Evolutionary conservation across 2,113 vertebrate genomes (phyloP).

Genomic region (Tursiops truncatus): DNA sequence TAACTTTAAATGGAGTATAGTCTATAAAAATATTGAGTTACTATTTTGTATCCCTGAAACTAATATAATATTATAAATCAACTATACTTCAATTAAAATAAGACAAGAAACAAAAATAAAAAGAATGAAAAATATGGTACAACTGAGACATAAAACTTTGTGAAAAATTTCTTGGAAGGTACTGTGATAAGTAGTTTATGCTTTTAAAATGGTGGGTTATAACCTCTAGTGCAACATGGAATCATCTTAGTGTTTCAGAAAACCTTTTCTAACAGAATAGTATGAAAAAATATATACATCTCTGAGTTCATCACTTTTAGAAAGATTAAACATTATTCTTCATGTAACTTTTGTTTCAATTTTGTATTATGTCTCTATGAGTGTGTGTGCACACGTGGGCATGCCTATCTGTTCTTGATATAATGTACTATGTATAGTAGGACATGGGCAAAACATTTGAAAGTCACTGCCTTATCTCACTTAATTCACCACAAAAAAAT

Average conservation of each 20-base stretch:
- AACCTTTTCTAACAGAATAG: background rate
- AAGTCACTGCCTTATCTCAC: background rate
- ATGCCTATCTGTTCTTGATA: background rate
- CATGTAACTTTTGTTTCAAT: background rate
- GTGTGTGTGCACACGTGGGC: rapidly evolving
- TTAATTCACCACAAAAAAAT: background rate
- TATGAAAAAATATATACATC: background rate
- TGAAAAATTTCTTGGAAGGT: background rate
- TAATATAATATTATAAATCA: background rate
- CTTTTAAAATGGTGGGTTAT: background rate
- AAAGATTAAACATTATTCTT: background rate
- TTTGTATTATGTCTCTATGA: background rate
- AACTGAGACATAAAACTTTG: background rate
- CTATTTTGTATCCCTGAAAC: background rate
- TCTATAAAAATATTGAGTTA: background rate
- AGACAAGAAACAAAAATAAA: background rate
- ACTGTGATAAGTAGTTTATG: background rate
- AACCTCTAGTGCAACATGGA: background rate
- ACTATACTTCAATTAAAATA: background rate
- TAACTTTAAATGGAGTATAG: background rate
- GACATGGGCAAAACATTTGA: background rate
- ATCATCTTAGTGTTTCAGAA: background rate
- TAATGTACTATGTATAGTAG: background rate
- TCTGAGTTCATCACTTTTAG: background rate
- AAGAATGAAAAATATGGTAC: background rate